A percentile compares a stretch with the other conserved stretches of the same genome.
Evolutionary conservation across 2,797 vertebrate species (phyloP).

Genomic region (Falco naumanni): DNA sequence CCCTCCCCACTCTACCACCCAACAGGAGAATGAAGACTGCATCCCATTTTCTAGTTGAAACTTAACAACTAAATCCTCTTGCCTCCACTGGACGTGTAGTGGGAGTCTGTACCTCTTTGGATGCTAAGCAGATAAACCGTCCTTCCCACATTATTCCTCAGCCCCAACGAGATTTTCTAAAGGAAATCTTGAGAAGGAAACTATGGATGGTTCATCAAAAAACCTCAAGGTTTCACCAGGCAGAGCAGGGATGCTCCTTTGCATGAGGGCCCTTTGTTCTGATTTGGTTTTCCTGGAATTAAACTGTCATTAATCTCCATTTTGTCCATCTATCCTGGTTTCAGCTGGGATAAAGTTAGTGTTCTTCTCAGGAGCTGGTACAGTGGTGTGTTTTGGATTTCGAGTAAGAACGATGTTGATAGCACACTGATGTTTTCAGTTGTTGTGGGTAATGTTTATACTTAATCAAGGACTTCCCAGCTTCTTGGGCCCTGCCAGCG

Average conservation of each 20-base stretch:
- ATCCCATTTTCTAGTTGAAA: background rate
- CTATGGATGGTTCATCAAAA: background rate
- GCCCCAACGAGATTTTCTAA: background rate
- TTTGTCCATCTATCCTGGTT: background rate
- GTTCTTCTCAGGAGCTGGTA: too few species aligned
- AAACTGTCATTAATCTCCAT: background rate
- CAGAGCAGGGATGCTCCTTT: background rate
- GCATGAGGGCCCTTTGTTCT: background rate
- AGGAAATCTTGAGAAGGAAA: background rate
- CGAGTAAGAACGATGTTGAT: too few species aligned
- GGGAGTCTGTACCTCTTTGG: rapidly evolving
- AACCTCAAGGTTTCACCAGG: background rate
- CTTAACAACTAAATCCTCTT: background rate
- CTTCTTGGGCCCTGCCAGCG: too few species aligned
- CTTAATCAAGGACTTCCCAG: too few species aligned
- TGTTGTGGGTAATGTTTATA: too few species aligned
- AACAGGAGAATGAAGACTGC: background rate
- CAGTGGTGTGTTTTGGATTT: too few species aligned
- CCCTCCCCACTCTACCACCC: background rate
- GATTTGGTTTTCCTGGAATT: background rate
- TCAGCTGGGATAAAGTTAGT: too few species aligned
- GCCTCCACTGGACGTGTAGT: background rate
- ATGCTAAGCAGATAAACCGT: background rate
- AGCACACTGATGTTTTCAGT: too few species aligned
- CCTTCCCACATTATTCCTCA: background rate